These are phyloP conservation scores for Brienomyrus brachyistius DNA, from an alignment of 2,113 vertebrate genomes.

Conservation along the genomic window DNA sequence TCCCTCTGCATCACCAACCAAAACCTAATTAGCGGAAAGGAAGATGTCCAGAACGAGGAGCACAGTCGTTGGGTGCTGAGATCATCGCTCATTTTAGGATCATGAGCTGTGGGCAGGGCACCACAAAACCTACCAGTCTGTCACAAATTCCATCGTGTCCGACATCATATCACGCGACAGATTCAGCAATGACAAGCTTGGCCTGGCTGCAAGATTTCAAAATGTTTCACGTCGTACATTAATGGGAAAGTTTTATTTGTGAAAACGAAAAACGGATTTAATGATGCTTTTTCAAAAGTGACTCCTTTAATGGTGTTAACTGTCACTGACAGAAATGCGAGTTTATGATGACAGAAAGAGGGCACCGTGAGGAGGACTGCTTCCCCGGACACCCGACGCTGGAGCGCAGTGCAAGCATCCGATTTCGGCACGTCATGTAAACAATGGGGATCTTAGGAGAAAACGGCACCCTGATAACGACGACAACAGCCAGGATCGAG, in stretches of 20 bases:
- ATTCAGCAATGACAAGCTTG: not conserved
- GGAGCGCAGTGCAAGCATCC: not conserved
- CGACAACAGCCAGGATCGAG: not conserved
- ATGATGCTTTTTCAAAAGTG: not conserved
- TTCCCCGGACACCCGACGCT: not conserved
- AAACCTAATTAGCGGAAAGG: not conserved
- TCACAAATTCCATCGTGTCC: not conserved
- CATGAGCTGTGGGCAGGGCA: not conserved
- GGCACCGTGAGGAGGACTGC: not conserved
- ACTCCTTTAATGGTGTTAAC: not conserved
- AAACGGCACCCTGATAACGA: not conserved
- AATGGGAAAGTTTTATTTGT: not conserved
- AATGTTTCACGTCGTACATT: not conserved
- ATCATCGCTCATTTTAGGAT: not conserved
- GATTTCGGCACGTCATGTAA: not conserved
- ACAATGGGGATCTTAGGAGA: not conserved
- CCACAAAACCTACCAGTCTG: not conserved
- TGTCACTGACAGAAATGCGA: not conserved
- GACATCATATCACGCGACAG: not conserved
- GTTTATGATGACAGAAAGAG: not conserved
- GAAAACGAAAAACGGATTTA: not conserved
- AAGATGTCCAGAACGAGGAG: not conserved
- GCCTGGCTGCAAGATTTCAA: not conserved
- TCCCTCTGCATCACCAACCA: not conserved
- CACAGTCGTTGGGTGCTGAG: not conserved